A percentile compares a stretch with the other conserved stretches of the same genome.
Evolutionary conservation across 2,888 invertebrate species (phyloP).

Genomic region (Plagodis dolabraria): DNA sequence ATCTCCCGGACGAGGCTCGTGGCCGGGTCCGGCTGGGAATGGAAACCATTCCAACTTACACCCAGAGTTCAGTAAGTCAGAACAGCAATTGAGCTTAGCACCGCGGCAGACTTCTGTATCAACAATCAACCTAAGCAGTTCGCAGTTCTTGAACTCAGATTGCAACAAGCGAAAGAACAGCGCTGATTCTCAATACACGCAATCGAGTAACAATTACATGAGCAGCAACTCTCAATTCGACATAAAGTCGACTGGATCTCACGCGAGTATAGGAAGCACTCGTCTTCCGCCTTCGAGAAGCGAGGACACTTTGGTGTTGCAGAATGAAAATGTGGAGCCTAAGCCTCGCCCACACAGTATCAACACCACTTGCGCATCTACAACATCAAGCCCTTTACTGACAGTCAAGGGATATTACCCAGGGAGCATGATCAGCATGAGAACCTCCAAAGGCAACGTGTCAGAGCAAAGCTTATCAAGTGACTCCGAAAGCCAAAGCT

Average conservation of each 20-base stretch:
- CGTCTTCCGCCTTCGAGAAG: conserved; percentile 91
- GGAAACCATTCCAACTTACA: conserved; percentile 81
- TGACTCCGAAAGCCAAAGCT: conserved; percentile 86
- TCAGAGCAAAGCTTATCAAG: conserved; percentile 88
- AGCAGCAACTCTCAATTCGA: conserved; percentile 77
- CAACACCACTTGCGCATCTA: conserved; percentile 84
- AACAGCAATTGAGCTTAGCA: conserved; percentile 88
- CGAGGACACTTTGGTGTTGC: conserved; percentile 88
- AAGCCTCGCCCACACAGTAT: conserved; percentile 85
- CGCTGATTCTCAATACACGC: conserved; percentile 84
- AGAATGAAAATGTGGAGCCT: conserved; percentile 69
- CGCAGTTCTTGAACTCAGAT: conserved; percentile 83
- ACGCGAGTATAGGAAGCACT: conserved; percentile 69
- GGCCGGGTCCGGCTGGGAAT: conserved; percentile 92
- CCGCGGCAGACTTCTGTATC: conserved; percentile 81
- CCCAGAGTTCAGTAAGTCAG: conserved; percentile 93
- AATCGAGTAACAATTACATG: conserved; percentile 78
- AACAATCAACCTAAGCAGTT: conserved; percentile 79
- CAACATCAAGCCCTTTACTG: conserved; percentile 88
- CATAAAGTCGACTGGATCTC: conserved; percentile 70
- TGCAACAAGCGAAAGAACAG: conserved; percentile 82
- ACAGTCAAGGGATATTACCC: conserved; percentile 86
- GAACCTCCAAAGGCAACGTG: conserved; percentile 84
- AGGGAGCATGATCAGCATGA: conserved; percentile 87
- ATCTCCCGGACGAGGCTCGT: conserved; percentile 92